Conservation (phyloP, 2,888 invertebrate species). For the Polyommatus icarus region DNA sequence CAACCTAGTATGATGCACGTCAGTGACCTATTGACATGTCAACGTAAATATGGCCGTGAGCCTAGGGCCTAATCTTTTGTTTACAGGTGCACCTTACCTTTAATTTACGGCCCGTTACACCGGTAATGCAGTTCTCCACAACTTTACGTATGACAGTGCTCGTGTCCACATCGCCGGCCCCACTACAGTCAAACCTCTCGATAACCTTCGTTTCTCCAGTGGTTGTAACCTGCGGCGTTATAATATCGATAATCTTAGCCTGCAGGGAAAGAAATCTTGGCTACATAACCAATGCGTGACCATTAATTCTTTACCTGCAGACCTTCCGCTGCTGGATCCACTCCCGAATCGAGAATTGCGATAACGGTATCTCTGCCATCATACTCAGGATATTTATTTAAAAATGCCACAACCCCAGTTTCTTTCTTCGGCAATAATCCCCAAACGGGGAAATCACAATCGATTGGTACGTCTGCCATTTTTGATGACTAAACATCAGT, state of each 20-base stretch:
- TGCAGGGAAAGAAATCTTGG: slow-evolving; percentile 45
- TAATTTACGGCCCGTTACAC: slow-evolving; percentile 92
- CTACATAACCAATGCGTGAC: slow-evolving; percentile 72
- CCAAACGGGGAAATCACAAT: slow-evolving; percentile 89
- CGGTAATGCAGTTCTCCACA: slow-evolving; percentile 87
- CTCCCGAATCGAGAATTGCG: slow-evolving; percentile 98
- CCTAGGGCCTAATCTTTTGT: slow-evolving; percentile 19
- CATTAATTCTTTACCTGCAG: slow-evolving; percentile 87
- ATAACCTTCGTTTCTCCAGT: slow-evolving; percentile 96
- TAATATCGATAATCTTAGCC: background rate
- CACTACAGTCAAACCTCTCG: slow-evolving; percentile 97
- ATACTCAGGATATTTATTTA: slow-evolving; percentile 92
- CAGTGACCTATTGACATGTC: slow-evolving; percentile 22
- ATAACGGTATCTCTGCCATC: slow-evolving; percentile 96
- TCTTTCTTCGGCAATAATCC: slow-evolving; percentile 96
- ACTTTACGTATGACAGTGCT: slow-evolving; percentile 78
- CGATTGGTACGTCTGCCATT: slow-evolving; percentile 79
- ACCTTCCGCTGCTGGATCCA: slow-evolving; percentile 97
- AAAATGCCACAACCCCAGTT: slow-evolving; percentile 92
- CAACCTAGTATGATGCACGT: background rate
- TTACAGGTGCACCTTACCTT: slow-evolving; percentile 82
- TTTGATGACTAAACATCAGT: slow-evolving; percentile 69
- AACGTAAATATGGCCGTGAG: background rate
- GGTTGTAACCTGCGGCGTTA: slow-evolving; percentile 84
- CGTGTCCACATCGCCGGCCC: slow-evolving; percentile 98